phyloP scores from a whole-genome alignment of 2,797 vertebrate species.

The Ceryle rudis region DNA sequence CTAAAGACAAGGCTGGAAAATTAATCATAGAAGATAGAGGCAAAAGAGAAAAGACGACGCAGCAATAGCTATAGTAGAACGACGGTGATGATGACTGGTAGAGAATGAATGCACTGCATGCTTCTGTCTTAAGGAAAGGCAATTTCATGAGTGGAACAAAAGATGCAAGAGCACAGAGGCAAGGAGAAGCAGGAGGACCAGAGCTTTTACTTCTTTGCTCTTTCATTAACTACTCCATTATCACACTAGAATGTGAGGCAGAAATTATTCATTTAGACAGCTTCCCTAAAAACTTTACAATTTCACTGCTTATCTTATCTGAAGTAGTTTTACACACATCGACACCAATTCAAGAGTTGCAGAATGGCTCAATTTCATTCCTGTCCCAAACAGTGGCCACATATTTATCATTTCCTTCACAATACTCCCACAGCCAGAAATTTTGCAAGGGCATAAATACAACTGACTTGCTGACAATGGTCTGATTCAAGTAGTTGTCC shows the following conservation, averaged over 20 bases:
- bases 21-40: neutral
- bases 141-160: neutral
- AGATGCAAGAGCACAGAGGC: neutral
- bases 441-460: neutral
- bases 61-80: neutral
- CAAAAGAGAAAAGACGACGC: neutral
- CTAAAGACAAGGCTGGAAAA: neutral
- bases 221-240: conserved; percentile 8
- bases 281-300: conserved; percentile 29
- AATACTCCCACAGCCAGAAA: neutral
- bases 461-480: neutral
- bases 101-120: neutral
- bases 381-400: neutral
- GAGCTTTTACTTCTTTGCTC: neutral
- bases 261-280: conserved; percentile 34
- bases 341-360: conserved; percentile 24
- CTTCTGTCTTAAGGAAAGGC: neutral
- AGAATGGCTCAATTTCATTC: neutral
- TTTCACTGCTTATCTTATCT: conserved; percentile 63
- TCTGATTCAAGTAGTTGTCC: neutral
- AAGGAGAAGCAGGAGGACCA: neutral
- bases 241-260: neutral
- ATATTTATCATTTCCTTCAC: conserved; percentile 15
- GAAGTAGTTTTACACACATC: conserved; percentile 41
- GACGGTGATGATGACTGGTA: neutral